Evolutionary conservation across 2,797 vertebrate species (phyloP).

Genomic region (Mormyrops attenuatus): DNA sequence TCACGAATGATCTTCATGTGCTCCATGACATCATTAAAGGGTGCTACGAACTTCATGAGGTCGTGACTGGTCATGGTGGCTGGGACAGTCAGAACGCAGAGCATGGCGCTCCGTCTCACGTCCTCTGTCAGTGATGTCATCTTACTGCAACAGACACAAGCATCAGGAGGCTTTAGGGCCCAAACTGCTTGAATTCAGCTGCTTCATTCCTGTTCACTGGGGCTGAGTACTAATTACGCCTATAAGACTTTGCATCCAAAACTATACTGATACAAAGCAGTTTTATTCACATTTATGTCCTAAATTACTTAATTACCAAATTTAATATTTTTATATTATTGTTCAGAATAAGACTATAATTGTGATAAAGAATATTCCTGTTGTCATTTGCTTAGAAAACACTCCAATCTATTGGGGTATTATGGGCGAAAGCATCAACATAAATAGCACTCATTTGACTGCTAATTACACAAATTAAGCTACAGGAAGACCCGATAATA

Average conservation of each 20-base stretch:
- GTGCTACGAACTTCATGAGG: slow-evolving; percentile 95
- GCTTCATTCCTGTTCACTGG: neutral
- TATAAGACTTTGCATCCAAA: neutral
- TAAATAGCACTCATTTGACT: neutral
- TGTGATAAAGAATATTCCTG: neutral
- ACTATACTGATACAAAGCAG: neutral
- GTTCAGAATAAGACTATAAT: neutral
- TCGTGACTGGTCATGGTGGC: slow-evolving; percentile 97
- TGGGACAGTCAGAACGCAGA: slow-evolving; percentile 91
- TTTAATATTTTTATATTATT: neutral
- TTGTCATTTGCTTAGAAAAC: neutral
- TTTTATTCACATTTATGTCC: neutral
- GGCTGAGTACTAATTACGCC: neutral
- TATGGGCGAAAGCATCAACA: neutral
- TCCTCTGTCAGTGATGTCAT: slow-evolving; percentile 95
- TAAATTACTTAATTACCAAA: neutral
- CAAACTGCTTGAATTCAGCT: neutral
- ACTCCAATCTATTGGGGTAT: neutral
- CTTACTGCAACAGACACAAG: slow-evolving; percentile 63
- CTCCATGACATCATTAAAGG: slow-evolving; percentile 91
- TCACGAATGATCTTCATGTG: slow-evolving; percentile 99
- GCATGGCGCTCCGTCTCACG: slow-evolving; percentile 86
- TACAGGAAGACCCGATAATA: neutral
- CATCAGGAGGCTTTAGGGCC: neutral
- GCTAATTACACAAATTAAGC: neutral